Evolutionary conservation across 2,888 invertebrate species (phyloP).

Genomic region (Trachelus iudaicus): DNA sequence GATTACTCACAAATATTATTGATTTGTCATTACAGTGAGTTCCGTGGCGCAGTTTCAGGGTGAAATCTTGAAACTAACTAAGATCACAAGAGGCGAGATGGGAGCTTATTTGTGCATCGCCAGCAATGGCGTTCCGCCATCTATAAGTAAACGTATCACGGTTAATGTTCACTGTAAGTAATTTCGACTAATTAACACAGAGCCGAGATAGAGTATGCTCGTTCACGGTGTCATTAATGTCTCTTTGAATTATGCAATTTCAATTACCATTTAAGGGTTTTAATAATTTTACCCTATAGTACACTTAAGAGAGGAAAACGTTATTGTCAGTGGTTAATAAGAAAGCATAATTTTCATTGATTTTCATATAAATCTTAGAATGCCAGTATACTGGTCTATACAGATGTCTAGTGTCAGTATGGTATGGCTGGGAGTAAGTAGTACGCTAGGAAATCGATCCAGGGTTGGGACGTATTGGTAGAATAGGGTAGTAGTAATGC

Average conservation of each 20-base stretch:
- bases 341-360: background rate
- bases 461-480: background rate
- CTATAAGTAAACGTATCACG: conserved; percentile 88
- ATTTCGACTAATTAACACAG: conserved; percentile 11
- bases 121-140: conserved; percentile 87
- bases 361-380: background rate
- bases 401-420: background rate
- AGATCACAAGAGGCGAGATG: conserved; percentile 90
- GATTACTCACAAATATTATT: conserved; percentile 8
- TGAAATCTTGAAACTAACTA: conserved; percentile 79
- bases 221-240: background rate
- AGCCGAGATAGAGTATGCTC: background rate
- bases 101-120: conserved; percentile 92
- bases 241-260: background rate
- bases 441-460: background rate
- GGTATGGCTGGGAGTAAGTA: background rate
- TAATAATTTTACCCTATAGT: background rate
- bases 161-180: conserved; percentile 92
- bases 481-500: background rate
- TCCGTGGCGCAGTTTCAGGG: conserved; percentile 74
- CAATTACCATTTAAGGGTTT: background rate
- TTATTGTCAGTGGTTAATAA: background rate
- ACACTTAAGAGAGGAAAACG: background rate
- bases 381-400: background rate
- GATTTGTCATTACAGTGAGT: conserved; percentile 67